Evolutionary conservation across 2,113 vertebrate species (phyloP).

Genomic region (Rhodinocichla rosea): DNA sequence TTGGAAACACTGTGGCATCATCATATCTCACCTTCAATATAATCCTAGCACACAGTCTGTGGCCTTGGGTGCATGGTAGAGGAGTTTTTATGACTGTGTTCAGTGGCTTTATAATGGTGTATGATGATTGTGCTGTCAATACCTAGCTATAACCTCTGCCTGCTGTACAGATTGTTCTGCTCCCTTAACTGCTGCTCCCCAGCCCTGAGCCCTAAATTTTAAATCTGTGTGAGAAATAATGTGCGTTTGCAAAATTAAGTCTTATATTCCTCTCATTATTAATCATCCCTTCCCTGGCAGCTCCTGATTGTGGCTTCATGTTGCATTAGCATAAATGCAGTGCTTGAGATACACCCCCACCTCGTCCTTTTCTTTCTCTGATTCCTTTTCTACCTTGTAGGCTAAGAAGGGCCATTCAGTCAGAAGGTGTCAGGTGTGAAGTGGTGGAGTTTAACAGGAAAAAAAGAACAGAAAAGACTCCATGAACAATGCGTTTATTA

Average conservation of each 20-base stretch:
- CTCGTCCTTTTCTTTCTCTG: background rate
- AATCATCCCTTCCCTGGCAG: slow-evolving; percentile 31
- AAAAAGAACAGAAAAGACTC: background rate
- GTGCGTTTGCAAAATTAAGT: slow-evolving; percentile 1
- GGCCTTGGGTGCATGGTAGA: background rate
- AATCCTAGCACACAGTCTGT: background rate
- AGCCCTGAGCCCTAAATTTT: slow-evolving; percentile 5
- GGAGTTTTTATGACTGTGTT: slow-evolving; percentile 2
- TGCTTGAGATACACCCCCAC: background rate
- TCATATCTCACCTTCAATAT: slow-evolving; percentile 14
- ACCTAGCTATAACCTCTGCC: slow-evolving; percentile 22
- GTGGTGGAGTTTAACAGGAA: background rate
- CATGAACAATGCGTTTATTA: background rate
- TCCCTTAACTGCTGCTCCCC: slow-evolving; percentile 18
- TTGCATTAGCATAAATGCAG: slow-evolving; percentile 2
- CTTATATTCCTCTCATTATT: slow-evolving; percentile 6
- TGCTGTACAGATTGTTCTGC: background rate
- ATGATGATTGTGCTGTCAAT: slow-evolving; percentile 42
- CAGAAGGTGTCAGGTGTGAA: slow-evolving; percentile 20
- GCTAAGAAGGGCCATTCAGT: slow-evolving; percentile 13
- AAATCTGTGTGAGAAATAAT: slow-evolving; percentile 26
- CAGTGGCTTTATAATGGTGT: slow-evolving; percentile 10
- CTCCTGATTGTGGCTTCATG: slow-evolving; percentile 21
- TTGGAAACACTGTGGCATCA: background rate
- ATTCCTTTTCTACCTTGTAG: slow-evolving; percentile 17